Evolutionary conservation across 1,140 invertebrate genomes (phyloP).

Genomic region (Caenorhabditis inopinata): DNA sequence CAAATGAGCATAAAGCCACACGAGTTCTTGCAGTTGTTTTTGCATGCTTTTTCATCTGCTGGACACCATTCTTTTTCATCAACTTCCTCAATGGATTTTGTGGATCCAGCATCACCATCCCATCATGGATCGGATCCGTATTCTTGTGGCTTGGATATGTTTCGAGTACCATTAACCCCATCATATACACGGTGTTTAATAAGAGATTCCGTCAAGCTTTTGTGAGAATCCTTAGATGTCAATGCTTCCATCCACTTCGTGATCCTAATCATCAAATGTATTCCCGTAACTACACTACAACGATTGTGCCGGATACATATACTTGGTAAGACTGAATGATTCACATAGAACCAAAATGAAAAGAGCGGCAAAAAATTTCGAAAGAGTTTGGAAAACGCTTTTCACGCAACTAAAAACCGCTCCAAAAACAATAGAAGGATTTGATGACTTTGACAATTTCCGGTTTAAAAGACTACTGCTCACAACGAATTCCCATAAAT

Average conservation of each 20-base stretch:
- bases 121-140: slow-evolving; percentile 76
- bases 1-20: slow-evolving; percentile 87
- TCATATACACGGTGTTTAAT: slow-evolving; percentile 90
- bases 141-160: slow-evolving; percentile 82
- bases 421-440: slow-evolving; percentile 5
- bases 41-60: slow-evolving; percentile 86
- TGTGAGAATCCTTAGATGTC: slow-evolving; percentile 81
- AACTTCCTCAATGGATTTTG: slow-evolving; percentile 73
- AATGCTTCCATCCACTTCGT: slow-evolving; percentile 70
- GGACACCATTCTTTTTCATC: slow-evolving; percentile 88
- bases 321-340: slow-evolving; percentile 48
- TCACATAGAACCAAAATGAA: too few species aligned
- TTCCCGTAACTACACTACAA: slow-evolving; percentile 44
- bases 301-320: slow-evolving; percentile 42
- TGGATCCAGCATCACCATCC: slow-evolving; percentile 76
- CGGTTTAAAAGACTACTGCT: background rate
- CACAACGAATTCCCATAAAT: slow-evolving; percentile 3
- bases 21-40: slow-evolving; percentile 89
- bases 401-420: background rate
- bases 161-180: slow-evolving; percentile 86
- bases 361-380: background rate
- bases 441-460: slow-evolving; percentile 25
- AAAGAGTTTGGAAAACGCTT: background rate
- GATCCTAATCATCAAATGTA: slow-evolving; percentile 47
- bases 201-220: slow-evolving; percentile 87